A percentile compares a stretch with the other conserved stretches of the same genome.
phyloP scores from a whole-genome alignment of 2,797 vertebrate species.

The Pogonophryne albipinna region DNA sequence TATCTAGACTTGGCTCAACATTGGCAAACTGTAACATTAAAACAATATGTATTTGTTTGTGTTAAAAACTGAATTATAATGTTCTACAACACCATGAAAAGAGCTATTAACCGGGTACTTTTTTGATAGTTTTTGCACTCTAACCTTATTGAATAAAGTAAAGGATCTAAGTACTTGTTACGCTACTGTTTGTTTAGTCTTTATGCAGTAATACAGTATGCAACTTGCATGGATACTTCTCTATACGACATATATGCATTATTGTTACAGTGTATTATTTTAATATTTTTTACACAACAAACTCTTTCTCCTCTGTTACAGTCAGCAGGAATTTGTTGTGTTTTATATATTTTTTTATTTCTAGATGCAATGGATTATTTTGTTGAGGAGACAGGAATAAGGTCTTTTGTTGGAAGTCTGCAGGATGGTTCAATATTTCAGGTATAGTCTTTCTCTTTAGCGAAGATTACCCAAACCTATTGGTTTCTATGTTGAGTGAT shows the following conservation, averaged over 20 bases:
- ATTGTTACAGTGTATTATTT: not conserved
- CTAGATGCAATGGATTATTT: constrained; percentile 80
- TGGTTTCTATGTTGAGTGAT: not conserved
- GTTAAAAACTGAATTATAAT: too few species aligned
- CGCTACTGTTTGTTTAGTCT: too few species aligned
- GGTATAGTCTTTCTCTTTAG: constrained; percentile 60
- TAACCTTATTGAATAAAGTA: too few species aligned
- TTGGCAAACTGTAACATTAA: too few species aligned
- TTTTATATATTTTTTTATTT: constrained; percentile 25
- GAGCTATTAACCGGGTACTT: too few species aligned
- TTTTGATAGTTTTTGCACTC: too few species aligned
- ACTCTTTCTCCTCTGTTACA: not conserved
- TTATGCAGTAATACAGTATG: not conserved
- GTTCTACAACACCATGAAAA: too few species aligned
- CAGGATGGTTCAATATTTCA: constrained; percentile 68
- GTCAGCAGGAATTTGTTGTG: not conserved
- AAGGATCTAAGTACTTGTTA: too few species aligned
- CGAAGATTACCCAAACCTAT: not conserved
- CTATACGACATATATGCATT: too few species aligned
- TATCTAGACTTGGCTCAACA: too few species aligned
- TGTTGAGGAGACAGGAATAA: constrained; percentile 69
- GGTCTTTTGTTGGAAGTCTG: constrained; percentile 65
- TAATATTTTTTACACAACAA: not conserved
- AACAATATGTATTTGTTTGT: too few species aligned
- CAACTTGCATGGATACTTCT: not conserved